Percentiles rank a stretch among this genome's conserved stretches.
phyloP scores from a whole-genome alignment of 2,797 vertebrate species.

The Hoplostethus mediterraneus region DNA sequence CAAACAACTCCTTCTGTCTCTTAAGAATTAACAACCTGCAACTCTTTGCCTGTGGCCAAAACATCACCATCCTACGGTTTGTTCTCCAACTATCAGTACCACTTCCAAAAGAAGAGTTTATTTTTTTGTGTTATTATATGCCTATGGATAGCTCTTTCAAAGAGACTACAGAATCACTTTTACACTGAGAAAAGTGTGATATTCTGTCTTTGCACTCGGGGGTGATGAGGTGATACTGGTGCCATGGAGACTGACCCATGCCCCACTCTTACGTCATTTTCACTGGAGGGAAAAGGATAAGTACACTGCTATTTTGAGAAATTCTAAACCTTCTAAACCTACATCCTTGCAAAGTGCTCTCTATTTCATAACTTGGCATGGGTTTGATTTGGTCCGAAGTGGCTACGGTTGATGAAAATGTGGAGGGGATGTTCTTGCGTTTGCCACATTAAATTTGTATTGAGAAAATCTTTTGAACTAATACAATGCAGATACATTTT shows the following conservation, averaged over 20 bases:
- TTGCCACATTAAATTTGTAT: too few relatives aligned
- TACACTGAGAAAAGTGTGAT: slow-evolving; percentile 64
- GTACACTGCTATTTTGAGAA: slow-evolving; percentile 62
- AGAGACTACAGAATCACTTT: slow-evolving; percentile 1
- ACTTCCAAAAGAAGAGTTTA: slow-evolving; percentile 30
- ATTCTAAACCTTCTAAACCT: slow-evolving; percentile 42
- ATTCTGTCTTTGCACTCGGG: slow-evolving; percentile 81
- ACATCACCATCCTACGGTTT: slow-evolving; percentile 35
- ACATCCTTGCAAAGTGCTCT: neutral
- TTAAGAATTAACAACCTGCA: slow-evolving; percentile 45
- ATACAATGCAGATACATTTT: too few relatives aligned
- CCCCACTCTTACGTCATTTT: slow-evolving; percentile 68
- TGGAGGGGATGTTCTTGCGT: too few relatives aligned
- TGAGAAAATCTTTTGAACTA: too few relatives aligned
- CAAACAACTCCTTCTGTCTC: slow-evolving; percentile 47
- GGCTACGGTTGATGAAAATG: neutral
- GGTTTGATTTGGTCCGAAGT: slow-evolving; percentile 12
- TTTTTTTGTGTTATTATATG: slow-evolving; percentile 28
- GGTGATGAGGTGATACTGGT: slow-evolving; percentile 71
- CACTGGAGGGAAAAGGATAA: slow-evolving; percentile 43
- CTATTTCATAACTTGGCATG: neutral
- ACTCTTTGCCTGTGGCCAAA: slow-evolving; percentile 56
- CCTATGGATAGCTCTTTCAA: slow-evolving; percentile 31
- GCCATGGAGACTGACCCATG: slow-evolving; percentile 71
- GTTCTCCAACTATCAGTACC: slow-evolving; percentile 18